These are phyloP conservation scores for Drusus annulatus DNA, from an alignment of 1,140 invertebrate species.

Conservation along the genomic window DNA sequence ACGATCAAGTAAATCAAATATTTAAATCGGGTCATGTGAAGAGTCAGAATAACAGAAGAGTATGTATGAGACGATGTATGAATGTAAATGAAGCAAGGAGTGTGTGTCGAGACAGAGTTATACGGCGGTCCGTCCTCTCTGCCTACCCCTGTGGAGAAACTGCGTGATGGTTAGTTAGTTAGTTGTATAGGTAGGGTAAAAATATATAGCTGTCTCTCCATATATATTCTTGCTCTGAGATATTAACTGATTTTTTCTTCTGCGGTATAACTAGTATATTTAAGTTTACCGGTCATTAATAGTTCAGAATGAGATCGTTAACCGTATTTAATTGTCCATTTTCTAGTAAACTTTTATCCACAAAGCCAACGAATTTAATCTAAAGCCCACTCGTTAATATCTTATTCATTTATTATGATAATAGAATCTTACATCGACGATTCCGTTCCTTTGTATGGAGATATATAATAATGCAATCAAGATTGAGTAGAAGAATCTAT, in stretches of 20 bases:
- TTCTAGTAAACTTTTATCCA: slow-evolving; percentile 5
- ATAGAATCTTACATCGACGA: not conserved
- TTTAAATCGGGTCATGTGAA: too few species aligned
- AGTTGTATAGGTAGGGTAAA: too few species aligned
- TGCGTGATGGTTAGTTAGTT: too few species aligned
- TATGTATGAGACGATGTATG: too few species aligned
- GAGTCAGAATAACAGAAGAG: too few species aligned
- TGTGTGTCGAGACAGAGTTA: too few species aligned
- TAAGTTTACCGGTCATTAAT: slow-evolving; percentile 25
- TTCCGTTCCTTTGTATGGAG: not conserved
- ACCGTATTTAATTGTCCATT: slow-evolving; percentile 31
- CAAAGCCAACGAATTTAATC: not conserved
- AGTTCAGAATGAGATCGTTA: slow-evolving; percentile 31
- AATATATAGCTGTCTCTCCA: too few species aligned
- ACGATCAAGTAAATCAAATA: too few species aligned
- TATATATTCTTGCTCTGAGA: too few species aligned
- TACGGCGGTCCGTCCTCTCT: too few species aligned
- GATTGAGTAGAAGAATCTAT: not conserved
- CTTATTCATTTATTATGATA: slow-evolving; percentile 15
- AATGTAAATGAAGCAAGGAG: too few species aligned
- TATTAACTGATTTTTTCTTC: not conserved
- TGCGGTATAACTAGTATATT: not conserved
- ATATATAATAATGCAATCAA: not conserved
- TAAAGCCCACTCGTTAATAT: slow-evolving; percentile 5
- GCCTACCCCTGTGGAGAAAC: too few species aligned